Conservation (phyloP, 2,797 vertebrate species). For the Enteromius unitaeniatus region DNA sequence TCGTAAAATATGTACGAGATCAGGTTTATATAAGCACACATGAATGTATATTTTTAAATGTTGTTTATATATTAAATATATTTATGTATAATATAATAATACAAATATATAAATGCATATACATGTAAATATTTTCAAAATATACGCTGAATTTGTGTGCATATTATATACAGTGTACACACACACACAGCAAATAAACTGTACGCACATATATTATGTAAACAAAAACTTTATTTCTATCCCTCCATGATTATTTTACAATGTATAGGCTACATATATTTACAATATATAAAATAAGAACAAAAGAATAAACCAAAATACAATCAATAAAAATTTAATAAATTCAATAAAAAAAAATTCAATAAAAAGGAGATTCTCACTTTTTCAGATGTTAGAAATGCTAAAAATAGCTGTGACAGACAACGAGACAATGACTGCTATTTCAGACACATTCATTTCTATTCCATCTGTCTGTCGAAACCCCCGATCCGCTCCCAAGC, state of each 20-base stretch:
- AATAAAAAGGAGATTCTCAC: not conserved
- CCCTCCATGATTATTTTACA: not conserved
- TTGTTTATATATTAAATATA: too few relatives aligned
- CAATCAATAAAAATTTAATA: not conserved
- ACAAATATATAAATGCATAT: too few relatives aligned
- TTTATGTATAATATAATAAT: too few relatives aligned
- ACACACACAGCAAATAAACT: too few relatives aligned
- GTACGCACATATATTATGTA: too few relatives aligned
- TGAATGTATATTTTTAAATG: too few relatives aligned
- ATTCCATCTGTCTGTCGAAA: not conserved
- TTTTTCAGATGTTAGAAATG: not conserved
- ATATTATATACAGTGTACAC: too few relatives aligned
- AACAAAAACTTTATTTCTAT: too few relatives aligned
- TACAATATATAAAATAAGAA: not conserved
- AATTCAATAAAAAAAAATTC: not conserved
- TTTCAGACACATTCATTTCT: slow-evolving; percentile 1
- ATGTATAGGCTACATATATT: not conserved
- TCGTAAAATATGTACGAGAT: too few relatives aligned
- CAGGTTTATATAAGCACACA: too few relatives aligned
- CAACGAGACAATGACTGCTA: not conserved
- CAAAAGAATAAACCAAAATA: not conserved
- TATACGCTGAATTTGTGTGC: too few relatives aligned
- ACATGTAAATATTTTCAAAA: too few relatives aligned
- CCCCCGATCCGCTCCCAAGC: not conserved
- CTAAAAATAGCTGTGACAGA: not conserved